phyloP scores from a whole-genome alignment of 2,113 vertebrate genomes.

The Otocyon megalotis region DNA sequence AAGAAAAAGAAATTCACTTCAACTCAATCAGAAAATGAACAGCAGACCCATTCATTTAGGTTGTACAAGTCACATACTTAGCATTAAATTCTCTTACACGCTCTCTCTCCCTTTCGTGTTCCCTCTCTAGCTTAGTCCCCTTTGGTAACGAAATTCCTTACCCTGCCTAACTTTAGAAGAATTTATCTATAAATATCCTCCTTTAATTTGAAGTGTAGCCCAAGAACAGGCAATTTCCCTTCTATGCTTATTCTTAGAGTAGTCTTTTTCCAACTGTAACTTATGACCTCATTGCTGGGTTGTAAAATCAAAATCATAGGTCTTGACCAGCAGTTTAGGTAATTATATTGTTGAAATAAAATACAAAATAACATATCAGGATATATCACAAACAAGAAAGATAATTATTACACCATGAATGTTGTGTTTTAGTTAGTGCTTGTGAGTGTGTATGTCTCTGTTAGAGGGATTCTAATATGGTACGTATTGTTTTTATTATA shows the following conservation, averaged over 20 bases:
- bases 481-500: neutral
- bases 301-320: neutral
- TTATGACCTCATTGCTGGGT: neutral
- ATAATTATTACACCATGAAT: neutral
- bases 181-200: neutral
- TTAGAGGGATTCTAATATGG: neutral
- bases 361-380: neutral
- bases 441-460: neutral
- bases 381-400: neutral
- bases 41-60: neutral
- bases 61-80: neutral
- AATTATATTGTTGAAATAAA: neutral
- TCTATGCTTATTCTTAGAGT: neutral
- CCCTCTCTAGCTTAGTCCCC: neutral
- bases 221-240: neutral
- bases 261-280: neutral
- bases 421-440: neutral
- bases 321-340: neutral
- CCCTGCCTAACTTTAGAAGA: neutral
- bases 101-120: neutral
- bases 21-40: neutral
- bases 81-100: neutral
- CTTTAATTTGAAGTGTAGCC: neutral
- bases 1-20: neutral
- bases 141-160: neutral